These are phyloP conservation scores for Saimiri boliviensis DNA, from an alignment of 2,113 vertebrate species.

Conservation along the genomic window DNA sequence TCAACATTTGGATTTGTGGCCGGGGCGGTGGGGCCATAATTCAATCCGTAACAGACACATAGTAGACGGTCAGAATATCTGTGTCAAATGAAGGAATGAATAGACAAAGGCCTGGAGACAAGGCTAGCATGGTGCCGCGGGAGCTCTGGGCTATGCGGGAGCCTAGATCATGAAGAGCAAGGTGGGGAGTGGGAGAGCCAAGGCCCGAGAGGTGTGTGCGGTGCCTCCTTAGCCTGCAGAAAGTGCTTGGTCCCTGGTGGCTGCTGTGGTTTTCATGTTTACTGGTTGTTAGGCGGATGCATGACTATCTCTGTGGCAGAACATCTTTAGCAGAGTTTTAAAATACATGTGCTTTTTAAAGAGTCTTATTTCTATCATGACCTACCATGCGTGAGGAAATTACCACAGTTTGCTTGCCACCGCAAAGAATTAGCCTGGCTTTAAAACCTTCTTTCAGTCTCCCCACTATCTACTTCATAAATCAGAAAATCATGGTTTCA, in stretches of 20 bases:
- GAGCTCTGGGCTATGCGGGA: not conserved
- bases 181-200: not conserved
- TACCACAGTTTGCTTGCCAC: not conserved
- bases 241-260: fast-evolving
- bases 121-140: too few relatives aligned
- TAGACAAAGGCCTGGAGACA: not conserved
- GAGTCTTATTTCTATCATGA: not conserved
- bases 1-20: not conserved
- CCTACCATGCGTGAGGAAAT: not conserved
- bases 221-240: not conserved
- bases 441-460: not conserved
- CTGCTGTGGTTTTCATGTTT: not conserved
- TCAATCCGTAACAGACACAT: not conserved
- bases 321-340: not conserved
- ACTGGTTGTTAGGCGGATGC: not conserved
- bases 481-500: not conserved
- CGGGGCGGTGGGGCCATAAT: not conserved
- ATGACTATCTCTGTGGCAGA: not conserved
- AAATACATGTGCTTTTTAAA: not conserved
- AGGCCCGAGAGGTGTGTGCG: fast-evolving
- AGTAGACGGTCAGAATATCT: not conserved
- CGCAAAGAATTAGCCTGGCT: not conserved
- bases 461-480: not conserved
- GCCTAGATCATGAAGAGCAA: not conserved
- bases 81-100: not conserved